Base-by-base conservation (phyloP, 2,888 invertebrate species). In the Erpobdella octoculata region DNA sequence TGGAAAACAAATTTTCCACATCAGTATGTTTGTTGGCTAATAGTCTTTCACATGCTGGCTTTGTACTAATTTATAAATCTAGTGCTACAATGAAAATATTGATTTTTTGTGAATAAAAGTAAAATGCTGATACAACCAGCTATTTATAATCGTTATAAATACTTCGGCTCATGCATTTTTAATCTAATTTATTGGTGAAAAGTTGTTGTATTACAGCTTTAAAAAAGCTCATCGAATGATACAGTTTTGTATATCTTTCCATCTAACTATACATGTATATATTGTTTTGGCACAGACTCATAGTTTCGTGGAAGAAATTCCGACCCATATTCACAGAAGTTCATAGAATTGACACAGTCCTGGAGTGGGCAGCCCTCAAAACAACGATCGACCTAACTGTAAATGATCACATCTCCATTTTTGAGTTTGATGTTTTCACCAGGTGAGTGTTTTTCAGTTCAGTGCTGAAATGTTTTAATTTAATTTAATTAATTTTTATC, bases 381-480 rank as follows among this genome's bases (percentile, higher is more conserved):
- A 93, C 96, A 1, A 99, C 98, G 48, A 96, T 99, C 84, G 98
- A 99, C 86, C 89, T 99, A 79, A 97, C 97, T 62, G 96, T 96
- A 86, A 98, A 98, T 85, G 97, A 98, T 85, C 95, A 93, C 86
- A 96, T 99, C 85, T 97, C 97, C 76, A 96, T 95, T 86, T 99
- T 99, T 84, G 98, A 99, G 86, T 99, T 98, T 84, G 98, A 99
- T 84, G 97, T 99, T 61, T 99, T 99, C 83, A 97, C 98, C 78
- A 91, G 97, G 94, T 93, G n/a, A n/a, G n/a, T n/a, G 25, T 9
- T 35, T 67, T 18, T 61, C 21, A 18, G n/a, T n/a, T n/a, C n/a
- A n/a, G n/a, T n/a, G n/a, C n/a, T n/a, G n/a, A n/a, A 12, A 12
- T 41, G 18, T 12, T 41, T 41, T 33, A 9, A 35, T 9, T 15